Evolutionary conservation across 92 coral and sea anemone species (phyloP).

Genomic region (Umimayanthus chanpuru): DNA sequence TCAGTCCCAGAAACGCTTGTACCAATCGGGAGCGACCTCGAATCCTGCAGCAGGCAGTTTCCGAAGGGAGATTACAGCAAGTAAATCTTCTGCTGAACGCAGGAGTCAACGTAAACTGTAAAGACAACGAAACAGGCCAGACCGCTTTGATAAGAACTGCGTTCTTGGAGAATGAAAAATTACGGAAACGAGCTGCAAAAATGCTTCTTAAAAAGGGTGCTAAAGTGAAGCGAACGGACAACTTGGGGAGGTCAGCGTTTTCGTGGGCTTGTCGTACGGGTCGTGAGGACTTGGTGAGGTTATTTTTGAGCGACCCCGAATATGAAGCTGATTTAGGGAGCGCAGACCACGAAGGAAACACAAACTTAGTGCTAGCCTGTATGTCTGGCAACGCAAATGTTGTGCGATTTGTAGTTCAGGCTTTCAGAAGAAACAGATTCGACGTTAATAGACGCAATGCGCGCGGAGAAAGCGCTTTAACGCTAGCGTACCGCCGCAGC

Average conservation of each 20-base stretch:
- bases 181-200: conserved; percentile 72
- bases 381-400: conserved; percentile 89
- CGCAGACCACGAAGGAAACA: conserved; percentile 78
- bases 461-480: conserved; percentile 74
- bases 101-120: conserved; percentile 87
- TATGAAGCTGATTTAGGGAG: conserved; percentile 73
- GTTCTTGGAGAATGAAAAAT: conserved; percentile 75
- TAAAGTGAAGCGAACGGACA: conserved; percentile 69
- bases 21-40: conserved; percentile 63
- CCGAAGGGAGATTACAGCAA: conserved; percentile 82
- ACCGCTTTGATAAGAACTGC: conserved; percentile 86
- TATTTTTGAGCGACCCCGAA: conserved; percentile 73
- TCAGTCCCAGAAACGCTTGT: background rate
- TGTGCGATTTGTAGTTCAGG: conserved; percentile 68
- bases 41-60: conserved; percentile 89
- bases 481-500: conserved; percentile 58
- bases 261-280: conserved; percentile 90
- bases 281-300: conserved; percentile 75
- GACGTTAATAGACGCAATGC: conserved; percentile 77
- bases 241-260: conserved; percentile 72
- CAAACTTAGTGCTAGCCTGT: conserved; percentile 87
- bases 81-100: conserved; percentile 85
- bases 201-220: conserved; percentile 85
- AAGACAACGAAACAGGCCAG: conserved; percentile 77
- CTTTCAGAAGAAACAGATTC: conserved; percentile 70